A percentile compares a stretch with the other conserved stretches of the same genome.
phyloP scores from a whole-genome alignment of 2,888 invertebrate genomes.

The Bembecia ichneumoniformis region DNA sequence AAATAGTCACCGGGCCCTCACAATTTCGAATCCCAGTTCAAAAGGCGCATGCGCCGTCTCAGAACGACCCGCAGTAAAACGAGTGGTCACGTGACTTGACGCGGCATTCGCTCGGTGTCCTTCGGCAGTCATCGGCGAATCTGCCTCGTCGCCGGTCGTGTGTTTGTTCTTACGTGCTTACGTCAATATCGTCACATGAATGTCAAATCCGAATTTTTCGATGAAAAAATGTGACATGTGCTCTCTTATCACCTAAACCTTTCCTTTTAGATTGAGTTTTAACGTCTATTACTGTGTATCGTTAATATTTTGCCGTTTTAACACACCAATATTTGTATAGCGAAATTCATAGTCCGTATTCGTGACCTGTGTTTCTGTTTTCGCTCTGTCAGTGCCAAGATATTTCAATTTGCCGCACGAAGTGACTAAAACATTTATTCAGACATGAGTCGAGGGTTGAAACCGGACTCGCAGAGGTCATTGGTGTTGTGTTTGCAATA shows the following conservation, averaged over 20 bases:
- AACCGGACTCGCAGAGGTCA: slow-evolving; percentile 17
- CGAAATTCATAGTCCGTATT: slow-evolving; percentile 46
- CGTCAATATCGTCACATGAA: slow-evolving; percentile 40
- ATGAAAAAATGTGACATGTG: slow-evolving; percentile 53
- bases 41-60: slow-evolving; percentile 58
- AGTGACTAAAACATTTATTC: slow-evolving; percentile 28
- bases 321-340: slow-evolving; percentile 40
- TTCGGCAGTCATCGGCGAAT: slow-evolving; percentile 63
- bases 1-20: slow-evolving; percentile 52
- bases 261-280: slow-evolving; percentile 24
- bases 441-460: slow-evolving; percentile 26
- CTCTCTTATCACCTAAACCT: slow-evolving; percentile 39
- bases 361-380: slow-evolving; percentile 48
- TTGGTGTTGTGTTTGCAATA: slow-evolving; percentile 20
- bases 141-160: slow-evolving; percentile 36
- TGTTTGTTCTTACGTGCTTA: slow-evolving; percentile 24
- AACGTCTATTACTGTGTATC: slow-evolving; percentile 26
- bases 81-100: slow-evolving; percentile 72
- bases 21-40: slow-evolving; percentile 18
- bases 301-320: slow-evolving; percentile 25
- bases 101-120: slow-evolving; percentile 68
- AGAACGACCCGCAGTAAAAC: slow-evolving; percentile 72
- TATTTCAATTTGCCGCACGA: slow-evolving; percentile 32
- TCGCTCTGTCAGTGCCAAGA: slow-evolving; percentile 24
- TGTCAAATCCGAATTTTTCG: slow-evolving; percentile 61